Evolutionary conservation across 2,113 vertebrate species (phyloP), one percentile per base, ranked within the genome.

Genomic region (Callospermophilus lateralis): DNA sequence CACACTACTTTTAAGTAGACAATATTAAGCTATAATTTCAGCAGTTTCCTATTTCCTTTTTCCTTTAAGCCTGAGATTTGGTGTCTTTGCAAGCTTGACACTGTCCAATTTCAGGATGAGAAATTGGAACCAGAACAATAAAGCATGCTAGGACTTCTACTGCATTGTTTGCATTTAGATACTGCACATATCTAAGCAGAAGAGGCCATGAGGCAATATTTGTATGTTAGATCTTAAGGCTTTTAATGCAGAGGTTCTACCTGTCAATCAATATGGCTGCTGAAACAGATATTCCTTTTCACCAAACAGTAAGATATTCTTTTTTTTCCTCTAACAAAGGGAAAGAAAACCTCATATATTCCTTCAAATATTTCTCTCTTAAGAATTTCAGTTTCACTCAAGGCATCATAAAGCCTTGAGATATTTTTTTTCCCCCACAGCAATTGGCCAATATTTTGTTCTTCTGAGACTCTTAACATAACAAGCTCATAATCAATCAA

Each of bases 331-430:
- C 32, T 77, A 16, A 42, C 3, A 79, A 3, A 84, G 12, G 34
- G 70, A 79, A 79, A 90, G 11, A 51, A 80, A 92, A 89, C 19
- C 11, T 70, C 32, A 79, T 58, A 87, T 2, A 32, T 76, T 61
- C 19, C 8, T 80, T 84, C 22, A 77, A 73, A 63, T 32, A 61
- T 80, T 72, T 94, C 37, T 87, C 48, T 61, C 37, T 78, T 77
- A 58, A 92, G 15, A 94, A 72, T 93, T 84, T 88, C 11, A 89
- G 63, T 86, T 61, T 70, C 15, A 91, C n/a, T 87, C n/a, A n/a
- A 30, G 13, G 0, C 13, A 89, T 32, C 8, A n/a, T 58, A 91
- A 79, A 6, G 42, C 32, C 24, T 39, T 65, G 28, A 93, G 15
- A 95, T 10, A 81, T 94, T 72, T 74, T 48, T 48, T 51, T 51